phyloP scores from a whole-genome alignment of 2,113 vertebrate species.

The Marmota monax region DNA sequence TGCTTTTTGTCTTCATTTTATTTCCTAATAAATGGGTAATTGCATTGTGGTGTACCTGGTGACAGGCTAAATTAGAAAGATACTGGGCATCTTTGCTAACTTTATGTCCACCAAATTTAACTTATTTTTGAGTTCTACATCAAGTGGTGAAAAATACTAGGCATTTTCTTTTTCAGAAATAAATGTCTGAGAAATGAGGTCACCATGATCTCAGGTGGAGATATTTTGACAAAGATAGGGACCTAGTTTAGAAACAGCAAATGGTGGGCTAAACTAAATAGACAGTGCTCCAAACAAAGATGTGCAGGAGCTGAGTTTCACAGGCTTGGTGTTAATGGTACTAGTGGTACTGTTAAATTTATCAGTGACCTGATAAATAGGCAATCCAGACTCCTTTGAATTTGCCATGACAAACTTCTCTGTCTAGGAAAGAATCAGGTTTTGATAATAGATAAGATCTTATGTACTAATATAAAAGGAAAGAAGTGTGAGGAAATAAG shows the following conservation, averaged over 20 bases:
- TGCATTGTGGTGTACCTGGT: slow-evolving; percentile 73
- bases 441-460: neutral
- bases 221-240: slow-evolving; percentile 7
- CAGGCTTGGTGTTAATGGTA: neutral
- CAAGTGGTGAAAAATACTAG: neutral
- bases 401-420: neutral
- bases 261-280: neutral
- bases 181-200: neutral
- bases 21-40: slow-evolving; percentile 84
- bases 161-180: neutral
- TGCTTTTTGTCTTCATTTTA: slow-evolving; percentile 86
- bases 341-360: neutral
- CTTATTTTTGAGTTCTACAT: slow-evolving; percentile 51
- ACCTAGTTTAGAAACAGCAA: slow-evolving; percentile 17
- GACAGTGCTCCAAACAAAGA: neutral
- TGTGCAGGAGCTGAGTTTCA: neutral
- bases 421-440: neutral
- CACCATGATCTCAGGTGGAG: neutral
- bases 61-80: slow-evolving; percentile 66
- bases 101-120: slow-evolving; percentile 47
- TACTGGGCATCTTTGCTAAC: neutral
- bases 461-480: neutral
- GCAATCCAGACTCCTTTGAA: neutral
- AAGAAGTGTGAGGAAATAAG: neutral
- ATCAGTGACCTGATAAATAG: neutral